Percentiles rank a stretch among this genome's conserved stretches.
These are phyloP conservation scores for Dorcus parallelipipedus DNA, from an alignment of 2,888 invertebrate genomes.

Conservation along the genomic window DNA sequence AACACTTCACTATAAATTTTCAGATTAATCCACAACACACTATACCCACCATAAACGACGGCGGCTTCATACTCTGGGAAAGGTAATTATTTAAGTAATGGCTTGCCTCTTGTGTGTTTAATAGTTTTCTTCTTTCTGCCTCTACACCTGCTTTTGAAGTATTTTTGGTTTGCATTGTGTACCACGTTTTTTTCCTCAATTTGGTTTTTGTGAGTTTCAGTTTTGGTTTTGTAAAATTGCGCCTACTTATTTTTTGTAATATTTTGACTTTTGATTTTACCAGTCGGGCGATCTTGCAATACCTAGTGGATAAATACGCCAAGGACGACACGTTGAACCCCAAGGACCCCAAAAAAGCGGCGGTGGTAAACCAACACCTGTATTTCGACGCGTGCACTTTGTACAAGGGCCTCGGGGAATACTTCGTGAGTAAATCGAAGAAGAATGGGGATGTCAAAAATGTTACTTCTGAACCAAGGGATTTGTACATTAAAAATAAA, in stretches of 20 bases:
- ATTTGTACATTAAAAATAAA: too few species aligned
- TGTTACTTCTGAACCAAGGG: too few species aligned
- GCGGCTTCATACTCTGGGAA: slow-evolving; percentile 67
- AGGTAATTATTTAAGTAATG: slow-evolving; percentile 48
- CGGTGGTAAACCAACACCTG: slow-evolving; percentile 60
- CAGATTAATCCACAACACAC: slow-evolving; percentile 72
- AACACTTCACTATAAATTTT: slow-evolving; percentile 18
- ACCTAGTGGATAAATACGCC: slow-evolving; percentile 63
- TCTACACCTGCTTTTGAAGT: too few species aligned
- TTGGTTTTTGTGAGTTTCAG: too few species aligned
- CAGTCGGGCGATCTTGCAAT: slow-evolving; percentile 66
- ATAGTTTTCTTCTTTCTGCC: background rate
- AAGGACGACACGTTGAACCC: slow-evolving; percentile 64
- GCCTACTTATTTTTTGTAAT: too few species aligned
- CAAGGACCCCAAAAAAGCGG: slow-evolving; percentile 59
- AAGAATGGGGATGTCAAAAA: too few species aligned
- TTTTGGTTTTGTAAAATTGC: too few species aligned
- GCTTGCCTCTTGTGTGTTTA: slow-evolving; percentile 7
- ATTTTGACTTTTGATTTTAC: background rate
- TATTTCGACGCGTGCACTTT: slow-evolving; percentile 62
- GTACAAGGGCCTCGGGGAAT: slow-evolving; percentile 52
- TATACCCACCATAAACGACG: slow-evolving; percentile 69
- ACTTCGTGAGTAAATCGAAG: slow-evolving; percentile 56
- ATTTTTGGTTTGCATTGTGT: too few species aligned
- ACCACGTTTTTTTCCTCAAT: too few species aligned